phyloP scores from a whole-genome alignment of 2,888 invertebrate genomes.

The Bimastos eiseni region DNA sequence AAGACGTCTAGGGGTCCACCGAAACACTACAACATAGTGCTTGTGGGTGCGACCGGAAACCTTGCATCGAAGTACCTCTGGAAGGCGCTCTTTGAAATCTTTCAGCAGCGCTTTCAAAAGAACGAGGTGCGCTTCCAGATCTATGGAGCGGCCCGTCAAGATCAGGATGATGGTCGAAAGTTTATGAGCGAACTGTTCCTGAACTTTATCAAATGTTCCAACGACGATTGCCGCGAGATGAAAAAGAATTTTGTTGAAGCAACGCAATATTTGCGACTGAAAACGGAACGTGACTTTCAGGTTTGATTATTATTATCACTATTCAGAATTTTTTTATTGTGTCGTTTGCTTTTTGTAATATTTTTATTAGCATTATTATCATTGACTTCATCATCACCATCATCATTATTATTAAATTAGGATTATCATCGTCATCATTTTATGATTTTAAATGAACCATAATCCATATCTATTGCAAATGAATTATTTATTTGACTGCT shows the following conservation, averaged over 20 bases:
- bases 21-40: constrained; percentile 44
- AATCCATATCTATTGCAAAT: neutral
- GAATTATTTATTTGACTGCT: neutral
- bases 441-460: neutral
- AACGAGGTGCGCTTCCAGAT: constrained; percentile 51
- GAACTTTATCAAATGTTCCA: constrained; percentile 46
- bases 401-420: too few relatives aligned
- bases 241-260: constrained; percentile 50
- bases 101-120: constrained; percentile 37
- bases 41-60: constrained; percentile 52
- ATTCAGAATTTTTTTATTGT: neutral
- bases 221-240: constrained; percentile 48
- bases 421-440: too few relatives aligned
- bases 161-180: constrained; percentile 45
- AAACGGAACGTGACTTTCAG: constrained; percentile 49
- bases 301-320: too few relatives aligned
- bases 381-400: neutral
- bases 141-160: constrained; percentile 49
- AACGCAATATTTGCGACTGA: constrained; percentile 51
- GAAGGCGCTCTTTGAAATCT: constrained; percentile 51
- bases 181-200: constrained; percentile 49
- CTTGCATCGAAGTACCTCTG: constrained; percentile 59
- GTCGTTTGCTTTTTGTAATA: neutral
- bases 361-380: neutral
- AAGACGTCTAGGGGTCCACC: constrained; percentile 15